Conservation (phyloP, 1,140 invertebrate genomes). For the Drosophila nigrodunni region DNA sequence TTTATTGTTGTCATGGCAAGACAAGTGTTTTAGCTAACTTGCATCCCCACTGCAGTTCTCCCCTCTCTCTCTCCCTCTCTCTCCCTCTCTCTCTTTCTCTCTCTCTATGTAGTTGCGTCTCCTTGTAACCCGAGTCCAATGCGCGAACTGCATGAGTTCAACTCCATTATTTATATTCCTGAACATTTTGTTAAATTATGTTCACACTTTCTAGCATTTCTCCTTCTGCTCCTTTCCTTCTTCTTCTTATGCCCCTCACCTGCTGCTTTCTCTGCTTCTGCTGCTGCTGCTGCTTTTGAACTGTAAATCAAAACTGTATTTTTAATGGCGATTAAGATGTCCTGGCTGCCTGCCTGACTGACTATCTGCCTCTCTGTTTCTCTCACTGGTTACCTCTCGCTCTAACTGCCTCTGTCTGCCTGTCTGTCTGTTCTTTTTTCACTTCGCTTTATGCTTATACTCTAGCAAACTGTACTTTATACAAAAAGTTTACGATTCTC, state of each 20-base stretch:
- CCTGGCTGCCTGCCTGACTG: conserved; percentile 44
- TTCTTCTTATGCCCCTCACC: not conserved
- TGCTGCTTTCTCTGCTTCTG: not conserved
- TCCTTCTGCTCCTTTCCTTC: not conserved
- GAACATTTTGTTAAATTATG: conserved; percentile 56
- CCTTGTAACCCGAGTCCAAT: conserved; percentile 8
- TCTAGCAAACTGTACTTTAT: no score
- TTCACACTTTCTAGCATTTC: conserved; percentile 57
- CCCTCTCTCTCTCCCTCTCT: no score
- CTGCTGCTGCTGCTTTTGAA: conserved; percentile 15
- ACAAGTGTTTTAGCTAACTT: conserved; percentile 17
- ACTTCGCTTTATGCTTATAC: no score
- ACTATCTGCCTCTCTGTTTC: conserved; percentile 3
- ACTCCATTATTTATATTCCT: conserved; percentile 42
- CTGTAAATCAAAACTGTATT: conserved; percentile 78
- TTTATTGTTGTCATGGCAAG: conserved; percentile 56
- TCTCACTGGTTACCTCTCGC: not conserved
- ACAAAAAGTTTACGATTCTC: no score
- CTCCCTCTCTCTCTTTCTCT: no score
- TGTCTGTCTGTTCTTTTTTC: conserved; percentile 4
- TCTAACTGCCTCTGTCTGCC: no score
- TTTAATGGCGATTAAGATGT: conserved; percentile 71
- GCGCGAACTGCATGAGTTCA: conserved; percentile 7
- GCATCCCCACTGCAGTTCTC: not conserved
- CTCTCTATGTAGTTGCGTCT: not conserved